A percentile compares a stretch with the other conserved stretches of the same genome.
phyloP scores from a whole-genome alignment of 2,113 vertebrate genomes.

The Bos javanicus region DNA sequence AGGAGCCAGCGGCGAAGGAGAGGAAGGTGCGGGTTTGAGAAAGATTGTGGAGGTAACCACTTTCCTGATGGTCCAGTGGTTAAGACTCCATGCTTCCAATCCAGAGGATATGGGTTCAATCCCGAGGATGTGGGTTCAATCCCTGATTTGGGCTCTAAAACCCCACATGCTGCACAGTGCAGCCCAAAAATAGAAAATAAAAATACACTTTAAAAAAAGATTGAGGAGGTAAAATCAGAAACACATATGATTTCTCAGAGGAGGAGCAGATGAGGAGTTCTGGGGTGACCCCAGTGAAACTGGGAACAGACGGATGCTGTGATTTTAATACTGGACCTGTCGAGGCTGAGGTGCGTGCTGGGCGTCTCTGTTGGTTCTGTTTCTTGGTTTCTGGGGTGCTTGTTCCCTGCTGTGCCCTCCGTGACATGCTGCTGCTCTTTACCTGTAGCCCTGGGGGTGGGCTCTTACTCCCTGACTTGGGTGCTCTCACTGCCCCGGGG shows the following conservation, averaged over 20 bases:
- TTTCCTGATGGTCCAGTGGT: background rate
- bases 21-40: background rate
- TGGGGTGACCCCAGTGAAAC: background rate
- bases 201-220: background rate
- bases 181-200: background rate
- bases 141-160: background rate
- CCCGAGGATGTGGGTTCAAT: background rate
- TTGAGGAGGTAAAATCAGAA: background rate
- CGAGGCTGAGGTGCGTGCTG: background rate
- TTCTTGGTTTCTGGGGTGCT: background rate
- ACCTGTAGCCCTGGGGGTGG: no score
- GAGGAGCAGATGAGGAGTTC: background rate
- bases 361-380: no score
- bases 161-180: background rate
- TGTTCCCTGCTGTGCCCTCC: fast-evolving
- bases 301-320: fast-evolving
- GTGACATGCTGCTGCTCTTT: background rate
- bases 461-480: background rate
- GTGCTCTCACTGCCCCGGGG: background rate
- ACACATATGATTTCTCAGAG: background rate
- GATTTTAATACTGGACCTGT: background rate
- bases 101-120: background rate
- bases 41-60: background rate
- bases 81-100: background rate
- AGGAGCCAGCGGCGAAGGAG: background rate